These are phyloP conservation scores for Caenorhabditis macrosperma DNA, from an alignment of 2,888 invertebrate species.

Conservation along the genomic window DNA sequence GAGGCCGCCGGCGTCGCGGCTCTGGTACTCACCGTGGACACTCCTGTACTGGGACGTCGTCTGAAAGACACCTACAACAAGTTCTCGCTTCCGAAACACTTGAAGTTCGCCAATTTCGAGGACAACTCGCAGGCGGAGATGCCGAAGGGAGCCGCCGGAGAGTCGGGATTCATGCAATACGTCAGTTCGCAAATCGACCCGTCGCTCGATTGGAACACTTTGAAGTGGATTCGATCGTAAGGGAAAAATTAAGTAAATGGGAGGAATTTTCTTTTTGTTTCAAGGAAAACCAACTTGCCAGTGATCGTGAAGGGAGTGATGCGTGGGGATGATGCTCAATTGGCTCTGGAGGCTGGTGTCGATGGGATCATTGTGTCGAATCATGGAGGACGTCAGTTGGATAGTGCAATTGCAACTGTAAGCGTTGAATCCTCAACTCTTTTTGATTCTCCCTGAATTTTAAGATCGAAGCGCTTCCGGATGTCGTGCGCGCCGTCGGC, in stretches of 20 bases:
- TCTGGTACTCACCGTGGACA: slow-evolving; percentile 75
- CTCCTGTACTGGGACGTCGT: slow-evolving; percentile 86
- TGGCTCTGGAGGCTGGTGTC: slow-evolving; percentile 87
- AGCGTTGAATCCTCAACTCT: slow-evolving; percentile 58
- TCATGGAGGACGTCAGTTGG: slow-evolving; percentile 91
- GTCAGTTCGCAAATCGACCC: slow-evolving; percentile 88
- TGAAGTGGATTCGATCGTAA: slow-evolving; percentile 85
- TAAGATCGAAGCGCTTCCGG: slow-evolving; percentile 77
- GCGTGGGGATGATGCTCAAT: slow-evolving; percentile 87
- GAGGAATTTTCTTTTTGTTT: background rate
- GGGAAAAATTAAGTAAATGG: background rate
- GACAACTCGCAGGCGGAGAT: slow-evolving; percentile 82
- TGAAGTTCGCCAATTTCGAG: slow-evolving; percentile 81
- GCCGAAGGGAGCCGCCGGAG: slow-evolving; percentile 82
- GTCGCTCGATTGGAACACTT: slow-evolving; percentile 89
- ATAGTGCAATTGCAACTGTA: slow-evolving; percentile 89
- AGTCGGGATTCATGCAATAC: slow-evolving; percentile 89
- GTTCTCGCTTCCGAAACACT: slow-evolving; percentile 88
- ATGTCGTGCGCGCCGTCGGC: slow-evolving; percentile 68
- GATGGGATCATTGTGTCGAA: slow-evolving; percentile 92
- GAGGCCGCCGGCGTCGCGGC: slow-evolving; percentile 84
- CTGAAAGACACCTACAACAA: slow-evolving; percentile 89
- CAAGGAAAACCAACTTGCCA: slow-evolving; percentile 64
- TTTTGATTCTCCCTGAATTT: slow-evolving; percentile 13
- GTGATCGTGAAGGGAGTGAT: slow-evolving; percentile 78